Base-by-base conservation (phyloP, 2,113 vertebrate genomes). In the Thryonomys swinderianus region DNA sequence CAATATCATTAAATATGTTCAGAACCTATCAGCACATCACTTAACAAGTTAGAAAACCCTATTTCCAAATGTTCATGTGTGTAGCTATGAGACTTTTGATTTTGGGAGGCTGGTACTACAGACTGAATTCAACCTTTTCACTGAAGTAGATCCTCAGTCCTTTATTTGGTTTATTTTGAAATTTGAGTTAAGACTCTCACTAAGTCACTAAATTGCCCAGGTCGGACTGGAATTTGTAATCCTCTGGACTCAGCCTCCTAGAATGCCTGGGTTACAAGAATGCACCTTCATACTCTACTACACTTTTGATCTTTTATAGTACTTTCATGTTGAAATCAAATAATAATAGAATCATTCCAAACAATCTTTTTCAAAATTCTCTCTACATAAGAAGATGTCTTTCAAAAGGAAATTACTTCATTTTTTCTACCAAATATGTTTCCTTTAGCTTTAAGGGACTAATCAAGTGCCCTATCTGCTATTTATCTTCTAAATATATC, bases 21-120 rank as follows among this genome's bases (percentile, higher is more conserved):
- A 83, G 76, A 84, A 76, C 14, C 53, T 55, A 73, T 81, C 48
- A 3, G n/a, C 61, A 91, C 37, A 42, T 55, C 40, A 79, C 21
- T 83, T 42, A 71, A 32, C 25, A 81, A 76, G 23, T 90, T 69
- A 90, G 51, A 82, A 85, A 57, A n/a, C 40, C 34, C 27, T 73
- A 20, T 73, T 95, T 96, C 14, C n/a, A 84, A 88, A 37, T 88
- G 23, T 71, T 90, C 48, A 69, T 76, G 25, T 57, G 34, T 42
- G 2, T 23, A 74, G 20, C 80, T 62, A n/a, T 76, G 32, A 89
- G 55, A 71, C 30, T 37, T 90, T 62, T 59, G 8, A 17, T 55
- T 45, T 69, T 45, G 21, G 69, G 66, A 25, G 40, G 3, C 16
- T 2, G 42, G 42, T 76, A 13, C 14, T 48, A 3, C 25, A 30